Conservation (phyloP, 2,113 vertebrate genomes). For the Polyodon spathula region DNA sequence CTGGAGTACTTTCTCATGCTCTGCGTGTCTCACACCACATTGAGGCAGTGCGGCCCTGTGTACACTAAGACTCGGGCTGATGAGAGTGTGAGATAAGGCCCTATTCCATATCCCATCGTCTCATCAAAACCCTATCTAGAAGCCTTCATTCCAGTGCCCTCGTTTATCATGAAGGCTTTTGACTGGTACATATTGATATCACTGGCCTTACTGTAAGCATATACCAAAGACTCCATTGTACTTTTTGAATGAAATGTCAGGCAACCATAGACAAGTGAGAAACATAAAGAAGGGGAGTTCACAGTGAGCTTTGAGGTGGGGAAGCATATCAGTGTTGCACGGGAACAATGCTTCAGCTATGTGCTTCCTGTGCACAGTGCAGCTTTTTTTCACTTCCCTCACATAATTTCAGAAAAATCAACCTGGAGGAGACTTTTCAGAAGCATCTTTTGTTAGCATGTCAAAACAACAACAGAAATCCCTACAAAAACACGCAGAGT, state of each 20-base stretch:
- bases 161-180: slow-evolving; percentile 8
- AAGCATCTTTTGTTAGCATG: no score
- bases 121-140: not conserved
- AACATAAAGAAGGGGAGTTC: slow-evolving; percentile 42
- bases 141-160: slow-evolving; percentile 9
- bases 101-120: not conserved
- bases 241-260: slow-evolving; percentile 44
- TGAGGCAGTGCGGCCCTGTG: slow-evolving; percentile 3
- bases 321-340: no score
- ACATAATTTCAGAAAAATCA: no score
- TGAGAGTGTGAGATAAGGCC: not conserved
- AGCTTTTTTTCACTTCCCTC: no score
- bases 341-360: no score
- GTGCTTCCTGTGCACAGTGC: no score
- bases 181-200: slow-evolving; percentile 14
- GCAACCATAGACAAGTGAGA: slow-evolving; percentile 11
- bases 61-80: not conserved
- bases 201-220: slow-evolving; percentile 41
- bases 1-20: slow-evolving; percentile 15
- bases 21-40: slow-evolving; percentile 10
- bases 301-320: slow-evolving; percentile 27
- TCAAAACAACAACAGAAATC: no score
- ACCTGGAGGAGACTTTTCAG: no score
- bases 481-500: no score
- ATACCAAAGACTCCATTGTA: slow-evolving; percentile 50